Evolutionary conservation across 2,888 invertebrate species (phyloP), one percentile per base, ranked within the genome.

Genomic region (Parapristionchus giblindavisi): DNA sequence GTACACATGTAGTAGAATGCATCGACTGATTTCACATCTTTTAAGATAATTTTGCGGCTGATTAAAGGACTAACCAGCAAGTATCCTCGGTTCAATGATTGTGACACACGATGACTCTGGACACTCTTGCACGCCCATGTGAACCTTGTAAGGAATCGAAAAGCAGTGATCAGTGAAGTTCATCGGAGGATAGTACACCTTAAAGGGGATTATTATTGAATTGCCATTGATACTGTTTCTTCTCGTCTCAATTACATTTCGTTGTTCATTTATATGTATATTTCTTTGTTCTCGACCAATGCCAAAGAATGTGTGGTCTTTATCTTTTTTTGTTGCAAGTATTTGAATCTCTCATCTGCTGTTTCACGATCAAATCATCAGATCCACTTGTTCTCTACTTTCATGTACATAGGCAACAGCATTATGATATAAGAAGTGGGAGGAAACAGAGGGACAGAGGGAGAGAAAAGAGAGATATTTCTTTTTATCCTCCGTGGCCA

Each of bases 81-180:
- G 75, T 32, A 85, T 83, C 65, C 83, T 77, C 14, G 87, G 87
- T 66, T 87, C 87, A 29, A 87, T 83, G 5, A 87, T 84, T 1
- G 87, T 85, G n/a, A 87, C 81, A 76, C 87, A 87, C 77, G 84
- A 77, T 17, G 87, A 85, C 60, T 85, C 82, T 58, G 80, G 79
- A 51, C 87, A 87, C 2, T 54, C 11, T 43, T 17, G 43, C 8
- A 14, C 43, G 43, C 43, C 43, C 17, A 8, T 43, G 51, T 65
- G 51, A 29, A 80, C 79, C 56, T 77, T 77, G n/a, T 80, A 51
- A 27, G 84, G 79, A 74, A 87, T 85, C 51, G 82, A 77, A 76
- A 82, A 85, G 75, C 87, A 87, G 14, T 85, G 78, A 73, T 87
- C 83, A 17, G 87, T 86, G 78, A 87, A 87, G 76, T 87, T 87